These are phyloP conservation scores for Artibeus jamaicensis DNA, from an alignment of 2,797 vertebrate species.

Conservation along the genomic window DNA sequence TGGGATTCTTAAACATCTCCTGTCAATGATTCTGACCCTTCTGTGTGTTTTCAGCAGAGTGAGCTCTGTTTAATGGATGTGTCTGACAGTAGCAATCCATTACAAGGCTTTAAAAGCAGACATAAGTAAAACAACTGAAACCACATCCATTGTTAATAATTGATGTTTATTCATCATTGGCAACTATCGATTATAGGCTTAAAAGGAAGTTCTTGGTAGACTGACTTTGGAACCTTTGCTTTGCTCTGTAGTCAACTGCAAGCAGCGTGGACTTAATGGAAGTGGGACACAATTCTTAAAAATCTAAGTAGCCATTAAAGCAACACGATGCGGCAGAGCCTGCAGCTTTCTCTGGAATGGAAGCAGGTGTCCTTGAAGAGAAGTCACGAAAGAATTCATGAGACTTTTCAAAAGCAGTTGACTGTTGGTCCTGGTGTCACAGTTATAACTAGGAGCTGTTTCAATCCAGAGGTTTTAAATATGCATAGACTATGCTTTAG, in stretches of 20 bases:
- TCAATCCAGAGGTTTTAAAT: not conserved
- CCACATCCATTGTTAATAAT: conserved; percentile 83
- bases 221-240: conserved; percentile 71
- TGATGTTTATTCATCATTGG: conserved; percentile 81
- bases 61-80: conserved; percentile 67
- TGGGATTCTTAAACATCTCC: conserved; percentile 23
- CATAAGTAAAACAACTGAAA: conserved; percentile 78
- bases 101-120: conserved; percentile 78
- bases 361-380: conserved; percentile 48
- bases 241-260: conserved; percentile 64
- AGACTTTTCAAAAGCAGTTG: not conserved
- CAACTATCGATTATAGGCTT: conserved; percentile 81
- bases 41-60: conserved; percentile 22
- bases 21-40: conserved; percentile 58
- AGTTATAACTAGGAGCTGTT: not conserved
- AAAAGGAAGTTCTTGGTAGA: conserved; percentile 79
- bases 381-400: conserved; percentile 25
- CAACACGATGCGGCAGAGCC: conserved; percentile 26
- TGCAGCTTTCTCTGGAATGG: not conserved
- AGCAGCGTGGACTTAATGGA: conserved; percentile 66
- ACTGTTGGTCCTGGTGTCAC: not conserved
- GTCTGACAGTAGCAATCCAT: conserved; percentile 71
- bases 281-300: conserved; percentile 72
- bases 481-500: not conserved
- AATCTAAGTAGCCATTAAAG: conserved; percentile 67